phyloP scores from a whole-genome alignment of 2,888 invertebrate species.

The Schrankia costaestrigalis region DNA sequence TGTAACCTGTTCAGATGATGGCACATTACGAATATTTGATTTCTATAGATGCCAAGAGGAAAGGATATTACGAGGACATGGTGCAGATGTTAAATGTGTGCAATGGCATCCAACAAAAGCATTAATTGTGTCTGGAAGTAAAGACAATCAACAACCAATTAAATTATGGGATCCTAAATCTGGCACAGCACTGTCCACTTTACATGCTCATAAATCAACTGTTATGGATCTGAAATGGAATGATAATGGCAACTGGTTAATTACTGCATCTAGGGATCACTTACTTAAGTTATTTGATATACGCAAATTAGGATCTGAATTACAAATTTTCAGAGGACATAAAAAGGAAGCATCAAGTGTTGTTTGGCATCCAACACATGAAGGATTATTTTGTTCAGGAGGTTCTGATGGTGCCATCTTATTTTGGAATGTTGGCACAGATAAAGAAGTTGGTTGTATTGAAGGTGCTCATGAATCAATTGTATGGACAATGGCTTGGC shows the following conservation, averaged over 20 bases:
- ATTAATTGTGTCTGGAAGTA: slow-evolving; percentile 98
- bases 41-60: slow-evolving; percentile 98
- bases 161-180: slow-evolving; percentile 99
- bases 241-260: slow-evolving; percentile 99
- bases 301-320: slow-evolving; percentile 95
- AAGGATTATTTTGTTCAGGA: slow-evolving; percentile 97
- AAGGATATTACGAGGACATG: slow-evolving; percentile 95
- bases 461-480: slow-evolving; percentile 99
- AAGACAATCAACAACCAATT: slow-evolving; percentile 99
- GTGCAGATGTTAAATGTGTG: slow-evolving; percentile 99
- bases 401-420: slow-evolving; percentile 99
- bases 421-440: slow-evolving; percentile 99
- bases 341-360: slow-evolving; percentile 99
- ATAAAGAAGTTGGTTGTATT: slow-evolving; percentile 98
- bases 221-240: slow-evolving; percentile 99
- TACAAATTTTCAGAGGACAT: slow-evolving; percentile 98
- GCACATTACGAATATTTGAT: slow-evolving; percentile 99
- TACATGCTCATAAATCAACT: slow-evolving; percentile 99
- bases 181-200: slow-evolving; percentile 95
- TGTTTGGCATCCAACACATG: slow-evolving; percentile 99
- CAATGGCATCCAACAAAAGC: slow-evolving; percentile 99
- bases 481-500: slow-evolving; percentile 99
- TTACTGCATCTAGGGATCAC: slow-evolving; percentile 99
- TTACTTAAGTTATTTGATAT: slow-evolving; percentile 98
- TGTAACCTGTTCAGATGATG: slow-evolving; percentile 99